phyloP scores from a whole-genome alignment of 2,888 invertebrate species.

The Plemyria rubiginata region DNA sequence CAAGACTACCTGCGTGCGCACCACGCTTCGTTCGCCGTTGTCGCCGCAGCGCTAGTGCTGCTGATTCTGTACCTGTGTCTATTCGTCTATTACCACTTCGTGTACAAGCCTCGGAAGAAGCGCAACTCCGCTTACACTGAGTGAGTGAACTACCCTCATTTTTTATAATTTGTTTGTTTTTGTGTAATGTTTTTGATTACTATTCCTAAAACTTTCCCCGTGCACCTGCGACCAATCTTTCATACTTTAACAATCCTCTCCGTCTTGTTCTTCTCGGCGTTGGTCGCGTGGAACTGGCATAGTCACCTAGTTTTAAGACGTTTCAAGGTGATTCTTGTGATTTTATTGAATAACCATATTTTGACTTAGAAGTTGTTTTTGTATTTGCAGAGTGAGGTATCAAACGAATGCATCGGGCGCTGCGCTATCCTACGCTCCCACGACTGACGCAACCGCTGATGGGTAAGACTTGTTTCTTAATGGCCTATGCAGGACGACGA shows the following conservation, averaged over 20 bases:
- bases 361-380: no score
- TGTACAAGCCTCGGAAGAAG: conserved; percentile 49
- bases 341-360: no score
- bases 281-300: no score
- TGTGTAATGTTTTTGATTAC: no score
- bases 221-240: no score
- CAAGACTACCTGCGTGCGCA: conserved; percentile 49
- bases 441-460: conserved; percentile 54
- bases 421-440: conserved; percentile 44
- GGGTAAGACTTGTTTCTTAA: conserved; percentile 36
- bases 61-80: conserved; percentile 54
- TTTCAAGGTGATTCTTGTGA: no score
- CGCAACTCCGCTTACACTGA: conserved; percentile 53
- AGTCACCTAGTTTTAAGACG: no score
- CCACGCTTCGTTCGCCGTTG: conserved; percentile 48
- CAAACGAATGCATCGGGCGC: conserved; percentile 50
- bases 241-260: no score
- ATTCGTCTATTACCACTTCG: conserved; percentile 61
- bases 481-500: no score
- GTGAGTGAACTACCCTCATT: conserved; percentile 42
- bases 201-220: no score
- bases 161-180: no score
- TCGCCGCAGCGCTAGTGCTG: conserved; percentile 49
- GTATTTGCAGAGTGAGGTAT: conserved; percentile 62
- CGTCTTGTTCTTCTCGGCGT: no score